A percentile compares a stretch with the other conserved stretches of the same genome.
Conservation (phyloP, 2,113 vertebrate species). For the Stegostoma tigrinum region DNA sequence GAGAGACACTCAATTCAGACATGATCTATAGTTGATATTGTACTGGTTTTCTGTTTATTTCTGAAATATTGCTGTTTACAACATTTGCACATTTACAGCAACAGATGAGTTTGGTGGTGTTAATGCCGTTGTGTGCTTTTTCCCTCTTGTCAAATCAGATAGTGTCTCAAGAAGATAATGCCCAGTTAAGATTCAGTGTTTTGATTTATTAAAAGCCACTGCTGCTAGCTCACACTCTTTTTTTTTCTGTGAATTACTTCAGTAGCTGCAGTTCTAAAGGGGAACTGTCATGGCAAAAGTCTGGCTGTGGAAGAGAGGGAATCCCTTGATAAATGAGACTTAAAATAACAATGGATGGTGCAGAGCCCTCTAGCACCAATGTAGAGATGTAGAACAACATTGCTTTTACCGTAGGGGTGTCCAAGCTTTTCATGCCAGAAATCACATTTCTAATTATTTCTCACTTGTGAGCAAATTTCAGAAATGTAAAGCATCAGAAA, state of each 20-base stretch:
- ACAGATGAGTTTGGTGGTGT: not conserved
- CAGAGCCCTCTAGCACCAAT: not conserved
- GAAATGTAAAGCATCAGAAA: too few species aligned
- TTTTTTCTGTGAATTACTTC: not conserved
- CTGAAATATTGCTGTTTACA: not conserved
- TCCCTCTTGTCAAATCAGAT: not conserved
- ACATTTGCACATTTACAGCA: not conserved
- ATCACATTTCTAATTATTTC: too few species aligned
- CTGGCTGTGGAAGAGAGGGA: not conserved
- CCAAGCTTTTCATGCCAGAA: too few species aligned
- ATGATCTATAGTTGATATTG: not conserved
- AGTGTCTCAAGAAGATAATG: not conserved
- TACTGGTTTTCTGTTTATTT: not conserved
- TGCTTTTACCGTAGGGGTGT: not conserved
- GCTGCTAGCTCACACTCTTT: not conserved
- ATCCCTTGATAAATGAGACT: not conserved
- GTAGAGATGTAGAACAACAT: not conserved
- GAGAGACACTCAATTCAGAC: not conserved
- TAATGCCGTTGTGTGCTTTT: not conserved
- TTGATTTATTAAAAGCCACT: not conserved
- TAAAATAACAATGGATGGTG: not conserved
- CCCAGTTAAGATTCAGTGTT: not conserved
- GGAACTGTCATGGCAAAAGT: not conserved
- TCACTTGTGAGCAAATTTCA: too few species aligned
- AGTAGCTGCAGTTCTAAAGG: not conserved